Evolutionary conservation across 2,888 invertebrate genomes (phyloP), one percentile per base, ranked within the genome.

Genomic region (Chironomus riparius): DNA sequence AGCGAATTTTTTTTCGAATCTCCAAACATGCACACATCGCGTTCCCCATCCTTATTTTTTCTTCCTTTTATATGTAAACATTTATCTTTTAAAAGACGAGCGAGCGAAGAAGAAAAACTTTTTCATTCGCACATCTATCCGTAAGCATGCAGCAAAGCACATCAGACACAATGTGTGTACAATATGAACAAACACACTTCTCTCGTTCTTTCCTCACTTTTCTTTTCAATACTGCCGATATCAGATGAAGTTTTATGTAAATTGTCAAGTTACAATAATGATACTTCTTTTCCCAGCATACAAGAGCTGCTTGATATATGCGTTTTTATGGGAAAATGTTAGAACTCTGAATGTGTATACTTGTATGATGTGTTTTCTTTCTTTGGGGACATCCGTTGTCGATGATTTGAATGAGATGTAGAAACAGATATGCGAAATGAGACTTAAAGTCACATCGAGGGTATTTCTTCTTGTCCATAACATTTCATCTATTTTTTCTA

Each of bases 241-340:
- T 47, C n/a, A 47, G 24, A 68, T 68, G 38, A 47, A 47, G 68
- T 28, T 68, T 68, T 68, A 68, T 68, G 68, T 68, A 68, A 68
- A 68, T 68, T 68, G 47, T 68, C 68, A 68, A 47, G 68, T 68
- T 68, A 47, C 24, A 4, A 62, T 65, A 5, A 24, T 65, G 65
- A 65, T 18, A 24, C 13, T 24, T 24, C 22, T 24, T 22, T 10
- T 21, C 10, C 12, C 22, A 62, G 50, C 13, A 50, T 50, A 15
- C 50, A 15, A 50, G 50, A 50, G 15, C 50, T 50, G 50, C 13
- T 10, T 22, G 62, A 10, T 18, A 62, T 21, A 62, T 4, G 7
- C 50, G n/a, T 50, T 47, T 50, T n/a, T 4, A n/a, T 50, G 50
- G 0, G 50, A n/a, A 50, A 50, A 50, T 15, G 50, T 50, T 50